Conservation (phyloP, 1,140 invertebrate genomes). For the Hycleus phaleratus region DNA sequence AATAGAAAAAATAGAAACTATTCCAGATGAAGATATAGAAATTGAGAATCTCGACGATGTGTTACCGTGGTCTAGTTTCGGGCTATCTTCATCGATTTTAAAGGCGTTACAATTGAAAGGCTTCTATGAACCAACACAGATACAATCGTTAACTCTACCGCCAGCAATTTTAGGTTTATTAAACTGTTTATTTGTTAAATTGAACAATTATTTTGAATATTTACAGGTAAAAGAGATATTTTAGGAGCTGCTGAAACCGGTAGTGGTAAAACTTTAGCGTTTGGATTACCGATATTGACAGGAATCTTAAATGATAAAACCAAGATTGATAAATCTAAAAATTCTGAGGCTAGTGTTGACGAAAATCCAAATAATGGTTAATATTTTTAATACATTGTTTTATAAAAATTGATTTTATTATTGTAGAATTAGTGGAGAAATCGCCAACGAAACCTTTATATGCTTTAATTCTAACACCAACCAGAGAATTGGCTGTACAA, state of each 20-base stretch:
- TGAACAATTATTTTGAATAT: background rate
- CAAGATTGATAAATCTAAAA: slow-evolving; percentile 7
- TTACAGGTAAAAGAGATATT: slow-evolving; percentile 68
- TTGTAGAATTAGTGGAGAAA: background rate
- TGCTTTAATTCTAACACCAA: slow-evolving; percentile 87
- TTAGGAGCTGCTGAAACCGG: slow-evolving; percentile 95
- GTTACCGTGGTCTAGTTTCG: slow-evolving; percentile 63
- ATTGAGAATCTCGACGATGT: slow-evolving; percentile 43
- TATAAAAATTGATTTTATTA: background rate
- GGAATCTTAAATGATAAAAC: slow-evolving; percentile 71
- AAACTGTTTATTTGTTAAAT: slow-evolving; percentile 2
- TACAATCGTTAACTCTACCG: slow-evolving; percentile 69
- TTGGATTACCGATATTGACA: slow-evolving; percentile 85
- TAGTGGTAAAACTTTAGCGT: slow-evolving; percentile 95
- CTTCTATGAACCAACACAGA: slow-evolving; percentile 77
- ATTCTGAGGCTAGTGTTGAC: background rate
- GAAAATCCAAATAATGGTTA: background rate
- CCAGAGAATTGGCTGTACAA: slow-evolving; percentile 91
- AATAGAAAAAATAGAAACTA: background rate
- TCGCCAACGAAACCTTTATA: slow-evolving; percentile 51
- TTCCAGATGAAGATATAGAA: slow-evolving; percentile 19
- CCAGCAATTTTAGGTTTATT: slow-evolving; percentile 70
- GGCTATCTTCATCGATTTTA: slow-evolving; percentile 61
- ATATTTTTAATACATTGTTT: too few relatives aligned
- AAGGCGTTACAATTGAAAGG: slow-evolving; percentile 65